Base-by-base conservation (phyloP, 2,797 vertebrate genomes). In the Phrynocephalus forsythii region DNA sequence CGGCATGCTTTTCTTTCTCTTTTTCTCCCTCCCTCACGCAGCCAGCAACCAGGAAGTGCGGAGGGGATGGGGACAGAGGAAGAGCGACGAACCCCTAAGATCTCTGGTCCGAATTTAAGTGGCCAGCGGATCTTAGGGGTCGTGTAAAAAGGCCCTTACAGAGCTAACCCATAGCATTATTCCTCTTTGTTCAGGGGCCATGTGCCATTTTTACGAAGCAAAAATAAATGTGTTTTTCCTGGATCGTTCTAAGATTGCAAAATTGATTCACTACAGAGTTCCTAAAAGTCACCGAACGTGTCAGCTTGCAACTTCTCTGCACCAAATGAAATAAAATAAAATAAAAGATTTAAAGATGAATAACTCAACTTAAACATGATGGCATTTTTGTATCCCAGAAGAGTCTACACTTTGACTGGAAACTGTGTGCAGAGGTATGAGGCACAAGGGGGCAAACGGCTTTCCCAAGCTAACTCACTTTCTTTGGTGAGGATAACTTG, bases 401-500 rank as follows among this genome's bases (percentile, higher is more conserved):
- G 8, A 24, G 56, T 22, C 48, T 28, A 18, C n/a, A 30, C 52
- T n/a, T 82, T 52, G 16, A 52, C n/a, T 66, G 66, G 6, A 86
- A 66, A 48, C 48, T 28, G 16, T 44, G 30, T n/a, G 75, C 90
- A 83, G 77, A 0, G 6, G 15, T 11, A 87, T 0, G 1, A 15
- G 16, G 60, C 18, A 63, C 20, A 18, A 20, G 50, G 69, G 38
- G 79, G 30, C 60, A 50, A 89, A 86, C 1, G 79, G 18, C 8
- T 48, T 15, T 10, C 75, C 79, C 88, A 71, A 89, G 84, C 9
- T 67, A 90, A 0, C 24, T 44, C 0, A 63, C 13, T 76, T 76
- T 9, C 50, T 80, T 80, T 69, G 20, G 24, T 84, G 11, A 48
- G 44, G 2, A 73, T 90, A 79, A 82, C 77, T 88, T 73, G 20